These are phyloP conservation scores for Cichladusa arquata DNA, from an alignment of 2,113 vertebrate species.

Conservation along the genomic window DNA sequence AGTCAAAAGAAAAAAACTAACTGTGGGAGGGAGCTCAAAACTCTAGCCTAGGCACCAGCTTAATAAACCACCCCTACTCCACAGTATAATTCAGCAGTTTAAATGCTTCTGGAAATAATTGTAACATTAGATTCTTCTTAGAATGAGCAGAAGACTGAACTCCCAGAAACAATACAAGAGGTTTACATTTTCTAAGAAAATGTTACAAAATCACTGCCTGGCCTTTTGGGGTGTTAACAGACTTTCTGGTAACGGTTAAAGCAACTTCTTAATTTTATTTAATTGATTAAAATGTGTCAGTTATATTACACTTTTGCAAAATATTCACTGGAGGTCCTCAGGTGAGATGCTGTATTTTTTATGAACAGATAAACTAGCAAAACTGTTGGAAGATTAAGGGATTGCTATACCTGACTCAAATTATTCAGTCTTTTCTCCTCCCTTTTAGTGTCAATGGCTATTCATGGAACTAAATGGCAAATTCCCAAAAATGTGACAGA, in stretches of 20 bases:
- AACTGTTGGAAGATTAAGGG: not conserved
- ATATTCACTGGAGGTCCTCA: not conserved
- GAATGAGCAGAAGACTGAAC: not conserved
- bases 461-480: slow-evolving; percentile 6
- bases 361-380: not conserved
- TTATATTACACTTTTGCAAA: not conserved
- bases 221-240: not conserved
- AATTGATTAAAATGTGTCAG: not conserved
- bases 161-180: not conserved
- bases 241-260: not conserved
- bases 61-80: not conserved
- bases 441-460: not conserved
- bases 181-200: not conserved
- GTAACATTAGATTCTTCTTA: not conserved
- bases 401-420: not conserved
- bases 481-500: not conserved
- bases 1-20: not conserved
- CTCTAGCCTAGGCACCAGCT: not conserved
- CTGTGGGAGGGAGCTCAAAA: not conserved
- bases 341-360: not conserved
- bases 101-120: not conserved
- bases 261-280: not conserved
- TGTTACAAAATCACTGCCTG: not conserved
- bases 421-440: not conserved
- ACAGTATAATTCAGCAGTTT: not conserved